phyloP scores from a whole-genome alignment of 2,113 vertebrate species.

The Tiliqua scincoides region DNA sequence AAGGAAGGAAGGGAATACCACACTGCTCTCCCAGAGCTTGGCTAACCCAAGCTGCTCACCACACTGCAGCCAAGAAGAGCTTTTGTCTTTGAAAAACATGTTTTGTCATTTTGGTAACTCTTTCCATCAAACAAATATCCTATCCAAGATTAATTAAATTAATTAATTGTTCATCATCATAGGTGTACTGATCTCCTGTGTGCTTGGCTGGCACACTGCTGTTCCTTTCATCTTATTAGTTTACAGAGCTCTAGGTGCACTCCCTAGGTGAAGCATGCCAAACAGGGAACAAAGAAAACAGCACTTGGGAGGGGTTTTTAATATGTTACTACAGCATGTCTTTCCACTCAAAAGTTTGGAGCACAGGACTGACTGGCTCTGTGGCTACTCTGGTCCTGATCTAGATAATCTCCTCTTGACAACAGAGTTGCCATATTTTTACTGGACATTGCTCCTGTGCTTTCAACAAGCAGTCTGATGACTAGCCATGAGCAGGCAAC shows the following conservation, averaged over 20 bases:
- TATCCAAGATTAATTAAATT: slow-evolving; percentile 33
- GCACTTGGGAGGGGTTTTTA: neutral
- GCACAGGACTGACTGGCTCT: neutral
- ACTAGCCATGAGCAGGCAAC: neutral
- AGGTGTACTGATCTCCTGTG: slow-evolving; percentile 13
- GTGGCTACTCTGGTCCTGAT: neutral
- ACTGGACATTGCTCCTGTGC: neutral
- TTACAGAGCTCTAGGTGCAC: slow-evolving; percentile 20
- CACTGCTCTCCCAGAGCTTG: neutral
- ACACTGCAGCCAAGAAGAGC: slow-evolving; percentile 2
- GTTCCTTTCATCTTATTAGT: neutral
- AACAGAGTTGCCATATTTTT: neutral
- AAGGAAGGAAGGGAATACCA: neutral
- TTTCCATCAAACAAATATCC: neutral
- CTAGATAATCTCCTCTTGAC: neutral
- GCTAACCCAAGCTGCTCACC: neutral
- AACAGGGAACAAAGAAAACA: neutral
- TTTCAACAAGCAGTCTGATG: neutral
- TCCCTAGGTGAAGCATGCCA: slow-evolving; percentile 31
- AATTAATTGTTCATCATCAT: slow-evolving; percentile 26
- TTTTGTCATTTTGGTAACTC: slow-evolving; percentile 18
- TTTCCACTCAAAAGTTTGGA: neutral
- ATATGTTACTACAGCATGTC: neutral
- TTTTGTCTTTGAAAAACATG: neutral
- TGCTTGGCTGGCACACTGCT: slow-evolving; percentile 24